A percentile compares a stretch with the other conserved stretches of the same genome.
Evolutionary conservation across 2,113 vertebrate genomes (phyloP).

Genomic region (Tichodroma muraria): DNA sequence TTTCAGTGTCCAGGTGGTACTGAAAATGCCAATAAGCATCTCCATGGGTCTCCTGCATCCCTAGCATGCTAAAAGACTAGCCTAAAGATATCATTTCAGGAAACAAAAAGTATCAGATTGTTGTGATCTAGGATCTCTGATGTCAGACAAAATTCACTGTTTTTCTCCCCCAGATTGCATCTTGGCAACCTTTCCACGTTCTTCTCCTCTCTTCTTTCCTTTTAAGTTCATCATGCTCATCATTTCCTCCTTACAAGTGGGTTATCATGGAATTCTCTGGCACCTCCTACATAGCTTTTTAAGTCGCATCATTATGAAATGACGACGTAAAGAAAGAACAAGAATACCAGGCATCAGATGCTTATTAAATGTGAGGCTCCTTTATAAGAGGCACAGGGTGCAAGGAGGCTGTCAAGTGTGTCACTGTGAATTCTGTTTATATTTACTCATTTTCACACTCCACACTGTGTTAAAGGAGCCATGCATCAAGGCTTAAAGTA

Average conservation of each 20-base stretch:
- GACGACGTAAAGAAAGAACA: neutral
- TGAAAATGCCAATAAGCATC: neutral
- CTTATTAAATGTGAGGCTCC: neutral
- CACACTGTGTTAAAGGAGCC: neutral
- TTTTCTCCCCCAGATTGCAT: neutral
- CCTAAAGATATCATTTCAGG: neutral
- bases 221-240: neutral
- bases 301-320: neutral
- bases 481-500: neutral
- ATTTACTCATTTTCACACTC: neutral
- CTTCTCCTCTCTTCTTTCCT: neutral
- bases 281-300: conserved; percentile 17
- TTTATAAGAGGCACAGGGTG: neutral
- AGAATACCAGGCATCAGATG: neutral
- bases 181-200: neutral
- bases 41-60: neutral
- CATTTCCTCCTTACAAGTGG: neutral
- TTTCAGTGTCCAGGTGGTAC: neutral
- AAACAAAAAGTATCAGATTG: neutral
- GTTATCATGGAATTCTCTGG: conserved; percentile 6
- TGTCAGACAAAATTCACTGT: neutral
- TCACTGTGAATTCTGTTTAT: neutral
- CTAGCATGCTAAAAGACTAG: neutral
- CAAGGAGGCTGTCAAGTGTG: neutral
- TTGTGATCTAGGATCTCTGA: neutral